These are phyloP conservation scores for Xanthorhoe spadicearia DNA, from an alignment of 2,888 invertebrate genomes.

Conservation along the genomic window DNA sequence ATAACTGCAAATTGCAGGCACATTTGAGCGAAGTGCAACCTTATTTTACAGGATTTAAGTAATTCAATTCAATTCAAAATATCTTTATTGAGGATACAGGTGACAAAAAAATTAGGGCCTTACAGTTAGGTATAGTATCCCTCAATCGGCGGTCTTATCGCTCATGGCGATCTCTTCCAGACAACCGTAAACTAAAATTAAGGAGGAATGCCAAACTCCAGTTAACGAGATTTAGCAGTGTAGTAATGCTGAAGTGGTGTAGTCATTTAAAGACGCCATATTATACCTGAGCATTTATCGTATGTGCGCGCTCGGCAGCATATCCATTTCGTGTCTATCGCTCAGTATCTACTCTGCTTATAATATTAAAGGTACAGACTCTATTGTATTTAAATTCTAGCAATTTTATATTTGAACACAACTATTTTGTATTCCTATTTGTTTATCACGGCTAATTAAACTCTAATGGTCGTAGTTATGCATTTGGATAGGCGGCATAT, in stretches of 20 bases:
- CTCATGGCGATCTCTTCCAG: too few species aligned
- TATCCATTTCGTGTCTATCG: neutral
- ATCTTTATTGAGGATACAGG: too few species aligned
- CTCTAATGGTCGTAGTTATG: constrained; percentile 4
- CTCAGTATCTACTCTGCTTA: neutral
- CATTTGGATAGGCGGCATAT: constrained; percentile 22
- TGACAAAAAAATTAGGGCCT: too few species aligned
- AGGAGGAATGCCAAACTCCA: too few species aligned
- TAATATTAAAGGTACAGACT: neutral
- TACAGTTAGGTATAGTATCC: too few species aligned
- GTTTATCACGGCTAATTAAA: constrained; percentile 15
- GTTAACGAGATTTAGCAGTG: too few species aligned
- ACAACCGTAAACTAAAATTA: too few species aligned
- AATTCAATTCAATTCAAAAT: too few species aligned
- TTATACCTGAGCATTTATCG: neutral
- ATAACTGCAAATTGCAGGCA: neutral
- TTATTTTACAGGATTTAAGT: neutral
- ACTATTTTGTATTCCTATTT: neutral
- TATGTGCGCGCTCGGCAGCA: neutral
- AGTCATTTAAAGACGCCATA: neutral
- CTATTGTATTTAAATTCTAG: neutral
- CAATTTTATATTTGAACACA: neutral
- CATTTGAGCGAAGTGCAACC: neutral
- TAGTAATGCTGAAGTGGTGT: neutral
- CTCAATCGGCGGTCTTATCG: too few species aligned